Conservation (phyloP, 2,113 vertebrate genomes). For the Pongo abelii region DNA sequence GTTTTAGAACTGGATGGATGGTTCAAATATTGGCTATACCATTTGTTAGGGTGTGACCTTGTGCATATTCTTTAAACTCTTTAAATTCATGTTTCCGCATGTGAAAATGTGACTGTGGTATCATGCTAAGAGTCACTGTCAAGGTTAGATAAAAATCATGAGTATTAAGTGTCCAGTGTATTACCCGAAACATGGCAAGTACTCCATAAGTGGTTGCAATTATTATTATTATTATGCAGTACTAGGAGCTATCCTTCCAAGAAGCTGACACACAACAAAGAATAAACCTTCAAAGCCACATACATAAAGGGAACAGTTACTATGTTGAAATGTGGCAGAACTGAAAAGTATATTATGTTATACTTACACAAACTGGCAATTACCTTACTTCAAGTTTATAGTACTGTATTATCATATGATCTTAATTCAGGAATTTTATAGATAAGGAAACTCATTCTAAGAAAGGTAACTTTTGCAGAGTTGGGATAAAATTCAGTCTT, state of each 20-base stretch:
- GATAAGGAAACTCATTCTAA: neutral
- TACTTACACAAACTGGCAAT: neutral
- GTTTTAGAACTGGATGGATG: neutral
- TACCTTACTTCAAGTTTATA: neutral
- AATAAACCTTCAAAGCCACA: neutral
- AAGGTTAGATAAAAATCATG: neutral
- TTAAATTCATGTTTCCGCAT: neutral
- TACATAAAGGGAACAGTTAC: neutral
- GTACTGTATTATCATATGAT: neutral
- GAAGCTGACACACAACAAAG: neutral
- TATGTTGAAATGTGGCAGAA: neutral
- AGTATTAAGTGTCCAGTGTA: neutral
- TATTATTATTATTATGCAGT: neutral
- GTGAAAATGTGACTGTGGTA: neutral
- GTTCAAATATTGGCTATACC: neutral
- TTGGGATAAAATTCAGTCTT: neutral
- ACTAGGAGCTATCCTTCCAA: neutral
- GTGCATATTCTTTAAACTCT: neutral
- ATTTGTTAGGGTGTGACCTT: neutral
- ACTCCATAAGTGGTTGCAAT: neutral
- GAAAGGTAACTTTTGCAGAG: neutral
- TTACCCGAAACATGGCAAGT: neutral
- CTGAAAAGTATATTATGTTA: too few relatives aligned
- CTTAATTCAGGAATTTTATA: neutral
- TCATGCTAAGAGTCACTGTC: neutral